Evolutionary conservation across 2,888 invertebrate species (phyloP), one percentile per base, ranked within the genome.

Genomic region (Melitaea athalia): DNA sequence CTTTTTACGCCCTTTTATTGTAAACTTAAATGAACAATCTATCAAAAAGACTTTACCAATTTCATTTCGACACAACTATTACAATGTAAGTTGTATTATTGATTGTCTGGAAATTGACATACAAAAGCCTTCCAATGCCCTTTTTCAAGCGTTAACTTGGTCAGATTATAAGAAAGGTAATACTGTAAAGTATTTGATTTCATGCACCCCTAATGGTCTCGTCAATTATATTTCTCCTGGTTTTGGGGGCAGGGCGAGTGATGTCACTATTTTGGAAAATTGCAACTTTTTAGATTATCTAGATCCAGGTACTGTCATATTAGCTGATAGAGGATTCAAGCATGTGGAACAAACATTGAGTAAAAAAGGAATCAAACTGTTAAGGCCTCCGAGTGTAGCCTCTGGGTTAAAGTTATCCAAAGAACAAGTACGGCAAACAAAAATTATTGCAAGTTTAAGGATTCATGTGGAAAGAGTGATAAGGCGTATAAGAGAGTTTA

Each of bases 261-360:
- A 59, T 59, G 45, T 59, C 8, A 43, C 59, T 11, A 43, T 59
- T 15, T 4, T 59, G 6, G 43, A 59, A 59, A 43, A 59, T 42
- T 59, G 59, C 5, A 43, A 59, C 11, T 61, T 61, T 61, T 14
- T 61, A 17, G 61, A 61, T 24, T 2, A 5, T 3, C 31, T 61
- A 17, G 5, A 57, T 14, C 31, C 31, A 7, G 57, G 38, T 33
- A 12, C 0, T 3, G 11, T 3, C 15, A 38, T 57, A 8, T 57
- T 57, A 38, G 57, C 57, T 38, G 57, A 57, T 33, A 57, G 57
- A 11, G 57, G 57, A 12, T 57, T 57, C 11, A 57, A 57, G 31
- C 57, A 57, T 8, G 1, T 57, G 1, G 57, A 57, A 57, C 12
- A 0, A 1, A 12, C 15, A 31, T 38, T 31, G n/a, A 10, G 3